Evolutionary conservation across 2,888 invertebrate species (phyloP), one percentile per base, ranked within the genome.

Genomic region (Timandra comae): DNA sequence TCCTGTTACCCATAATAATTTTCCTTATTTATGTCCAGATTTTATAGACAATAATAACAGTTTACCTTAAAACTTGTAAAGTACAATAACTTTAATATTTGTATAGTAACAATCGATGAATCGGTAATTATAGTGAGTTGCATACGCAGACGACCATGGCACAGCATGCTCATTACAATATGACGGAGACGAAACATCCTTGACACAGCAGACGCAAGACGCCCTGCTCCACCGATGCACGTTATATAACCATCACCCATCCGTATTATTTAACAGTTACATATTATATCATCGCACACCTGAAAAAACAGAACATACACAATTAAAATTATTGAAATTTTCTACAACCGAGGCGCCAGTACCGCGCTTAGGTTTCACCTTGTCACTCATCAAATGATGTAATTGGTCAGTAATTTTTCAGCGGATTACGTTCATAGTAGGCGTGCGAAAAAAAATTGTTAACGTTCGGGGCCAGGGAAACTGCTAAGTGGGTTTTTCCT

Each of bases 401-500:
- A 33, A 30, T 39, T 34, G 25, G 29, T 26, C 19, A 27, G 33
- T 30, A 35, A 34, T 35, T 43, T 47, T 41, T 46, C 41, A 37
- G 42, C 27, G 38, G 41, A 42, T 46, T 43, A 42, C 27, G 41
- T 44, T 33, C 41, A 43, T 38, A 52, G 37, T 49, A 55, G 55
- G 41, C 57, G 57, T 48, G 58, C 63, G 54, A 62, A 69, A 62
- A 49, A 57, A 41, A 10, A 56, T 55, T 46, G 49, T 56, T 46
- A 53, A 46, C 50, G 58, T 67, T 76, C 74, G 76, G 72, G 78
- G 81, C 74, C 78, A 74, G 79, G 82, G 81, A 85, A 85, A 85
- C 80, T 69, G 74, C 60, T 72, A 81, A 81, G 73, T 84, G 67
- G 77, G 74, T 66, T 77, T 84, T 80, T 77, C 84, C 84, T 85